phyloP scores from a whole-genome alignment of 1,140 invertebrate genomes.

The Drosophila littoralis region DNA sequence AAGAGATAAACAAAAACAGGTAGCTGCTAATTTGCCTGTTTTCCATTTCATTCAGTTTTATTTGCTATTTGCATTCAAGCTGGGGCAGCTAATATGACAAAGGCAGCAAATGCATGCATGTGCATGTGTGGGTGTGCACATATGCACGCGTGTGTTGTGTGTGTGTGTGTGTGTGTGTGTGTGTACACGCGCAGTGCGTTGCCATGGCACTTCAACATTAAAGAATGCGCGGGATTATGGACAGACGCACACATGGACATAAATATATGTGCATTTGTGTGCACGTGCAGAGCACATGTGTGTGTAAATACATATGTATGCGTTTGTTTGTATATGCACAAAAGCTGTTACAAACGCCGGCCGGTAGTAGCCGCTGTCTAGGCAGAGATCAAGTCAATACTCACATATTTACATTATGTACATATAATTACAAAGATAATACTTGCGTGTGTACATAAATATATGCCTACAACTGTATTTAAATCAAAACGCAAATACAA shows the following conservation, averaged over 20 bases:
- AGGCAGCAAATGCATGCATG: background rate
- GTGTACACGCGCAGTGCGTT: background rate
- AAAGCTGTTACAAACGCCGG: background rate
- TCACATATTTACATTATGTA: background rate
- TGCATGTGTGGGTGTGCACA: no score
- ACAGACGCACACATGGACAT: background rate
- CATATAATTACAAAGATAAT: background rate
- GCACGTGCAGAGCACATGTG: no score
- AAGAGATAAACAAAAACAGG: slow-evolving; percentile 22
- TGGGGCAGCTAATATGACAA: slow-evolving; percentile 12
- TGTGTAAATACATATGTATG: no score
- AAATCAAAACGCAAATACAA: slow-evolving; percentile 35
- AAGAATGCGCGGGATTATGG: slow-evolving; percentile 5
- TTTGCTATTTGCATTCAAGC: slow-evolving; percentile 12
- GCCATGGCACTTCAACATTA: background rate
- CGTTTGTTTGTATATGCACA: background rate
- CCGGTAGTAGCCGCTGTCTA: background rate
- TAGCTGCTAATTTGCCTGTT: slow-evolving; percentile 12
- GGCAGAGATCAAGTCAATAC: background rate
- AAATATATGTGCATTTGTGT: background rate
- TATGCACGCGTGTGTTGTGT: no score
- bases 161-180: no score
- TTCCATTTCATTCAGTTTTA: slow-evolving; percentile 34
- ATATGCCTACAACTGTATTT: slow-evolving; percentile 17
- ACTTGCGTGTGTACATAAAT: background rate